phyloP scores from a whole-genome alignment of 2,888 invertebrate genomes.

The Rambutsinella grinnellia region DNA sequence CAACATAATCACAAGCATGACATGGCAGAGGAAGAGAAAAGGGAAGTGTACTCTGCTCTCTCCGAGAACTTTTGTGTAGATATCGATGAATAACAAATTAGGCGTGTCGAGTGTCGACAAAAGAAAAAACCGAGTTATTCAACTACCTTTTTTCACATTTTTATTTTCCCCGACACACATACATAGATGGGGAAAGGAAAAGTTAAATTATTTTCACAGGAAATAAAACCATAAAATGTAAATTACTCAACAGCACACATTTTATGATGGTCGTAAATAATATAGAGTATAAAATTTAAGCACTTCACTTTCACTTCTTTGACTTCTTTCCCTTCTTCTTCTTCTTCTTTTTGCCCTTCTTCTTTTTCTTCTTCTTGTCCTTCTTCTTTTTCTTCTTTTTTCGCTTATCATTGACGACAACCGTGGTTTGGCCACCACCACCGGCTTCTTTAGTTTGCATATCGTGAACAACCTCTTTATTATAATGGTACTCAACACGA shows the following conservation, averaged over 20 bases:
- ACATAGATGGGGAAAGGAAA: neutral
- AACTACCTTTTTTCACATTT: slow-evolving; percentile 3
- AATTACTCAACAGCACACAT: slow-evolving; percentile 6
- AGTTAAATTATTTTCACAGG: neutral
- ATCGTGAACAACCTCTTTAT: no score
- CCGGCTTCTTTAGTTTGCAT: no score
- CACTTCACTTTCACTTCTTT: neutral
- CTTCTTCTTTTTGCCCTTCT: slow-evolving; percentile 1
- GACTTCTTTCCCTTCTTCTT: slow-evolving; percentile 9
- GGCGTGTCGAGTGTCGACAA: slow-evolving; percentile 44
- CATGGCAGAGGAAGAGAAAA: slow-evolving; percentile 21
- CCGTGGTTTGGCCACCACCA: no score
- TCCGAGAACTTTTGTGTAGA: neutral
- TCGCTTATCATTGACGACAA: neutral
- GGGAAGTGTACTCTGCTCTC: neutral
- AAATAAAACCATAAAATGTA: neutral
- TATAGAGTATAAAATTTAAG: no score
- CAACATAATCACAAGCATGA: slow-evolving; percentile 36
- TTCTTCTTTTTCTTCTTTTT: neutral
- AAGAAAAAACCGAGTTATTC: no score
- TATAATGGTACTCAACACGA: no score
- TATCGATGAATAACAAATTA: slow-evolving; percentile 65
- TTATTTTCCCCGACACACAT: neutral
- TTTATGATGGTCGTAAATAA: neutral
- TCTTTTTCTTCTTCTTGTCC: slow-evolving; percentile 10